Percentiles rank a stretch among this genome's conserved stretches.
Conservation (phyloP, 2,797 vertebrate species). For the Gymnodraco acuticeps region DNA sequence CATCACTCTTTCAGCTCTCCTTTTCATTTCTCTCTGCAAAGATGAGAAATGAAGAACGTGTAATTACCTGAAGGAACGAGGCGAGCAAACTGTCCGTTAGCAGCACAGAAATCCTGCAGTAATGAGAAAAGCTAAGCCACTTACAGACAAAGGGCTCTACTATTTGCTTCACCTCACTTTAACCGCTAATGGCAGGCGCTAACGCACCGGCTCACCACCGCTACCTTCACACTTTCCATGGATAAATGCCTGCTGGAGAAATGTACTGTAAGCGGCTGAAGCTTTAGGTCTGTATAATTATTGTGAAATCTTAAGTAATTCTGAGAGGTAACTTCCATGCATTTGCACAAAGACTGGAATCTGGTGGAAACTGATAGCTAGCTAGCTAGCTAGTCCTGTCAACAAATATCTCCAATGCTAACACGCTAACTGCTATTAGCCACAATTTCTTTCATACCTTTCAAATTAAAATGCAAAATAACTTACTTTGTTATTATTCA, state of each 20-base stretch:
- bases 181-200: slow-evolving; percentile 47
- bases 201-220: not conserved
- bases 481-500: no score
- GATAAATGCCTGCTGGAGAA: not conserved
- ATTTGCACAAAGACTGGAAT: not conserved
- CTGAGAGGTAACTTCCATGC: no score
- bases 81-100: slow-evolving; percentile 42
- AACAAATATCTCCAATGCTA: no score
- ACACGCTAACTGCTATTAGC: no score
- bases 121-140: slow-evolving; percentile 72
- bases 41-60: slow-evolving; percentile 58
- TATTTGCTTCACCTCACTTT: slow-evolving; percentile 59
- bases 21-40: slow-evolving; percentile 36
- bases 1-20: slow-evolving; percentile 20
- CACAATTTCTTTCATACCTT: no score
- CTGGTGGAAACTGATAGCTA: no score
- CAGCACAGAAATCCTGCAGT: slow-evolving; percentile 54
- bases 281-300: not conserved
- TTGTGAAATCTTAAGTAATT: not conserved
- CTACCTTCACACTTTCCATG: slow-evolving; percentile 5
- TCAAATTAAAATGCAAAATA: no score
- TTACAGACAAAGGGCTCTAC: slow-evolving; percentile 59
- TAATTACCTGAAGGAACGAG: slow-evolving; percentile 64
- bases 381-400: no score
- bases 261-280: not conserved